phyloP scores from a whole-genome alignment of 2,113 vertebrate species.

The Eidolon helvum region DNA sequence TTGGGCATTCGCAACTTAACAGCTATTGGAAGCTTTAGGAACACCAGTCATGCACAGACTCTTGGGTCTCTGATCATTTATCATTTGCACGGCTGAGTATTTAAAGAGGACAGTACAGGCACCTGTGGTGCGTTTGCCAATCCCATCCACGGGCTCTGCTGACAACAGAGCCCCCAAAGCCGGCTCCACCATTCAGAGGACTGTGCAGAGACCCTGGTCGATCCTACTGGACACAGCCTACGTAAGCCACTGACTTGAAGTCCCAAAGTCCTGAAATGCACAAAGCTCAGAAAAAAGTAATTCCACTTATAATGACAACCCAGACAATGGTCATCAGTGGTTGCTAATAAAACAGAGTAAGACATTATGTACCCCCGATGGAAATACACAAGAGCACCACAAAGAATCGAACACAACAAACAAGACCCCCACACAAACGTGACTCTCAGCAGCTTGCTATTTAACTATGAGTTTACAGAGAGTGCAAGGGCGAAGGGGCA shows the following conservation, averaged over 20 bases:
- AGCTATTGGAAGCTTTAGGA: not conserved
- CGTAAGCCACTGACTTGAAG: not conserved
- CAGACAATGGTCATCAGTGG: not conserved
- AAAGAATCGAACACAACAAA: not conserved
- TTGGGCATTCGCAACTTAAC: not conserved
- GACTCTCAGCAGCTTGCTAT: not conserved
- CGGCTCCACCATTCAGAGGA: too few relatives aligned
- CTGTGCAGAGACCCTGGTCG: accelerated
- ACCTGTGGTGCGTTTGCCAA: accelerated
- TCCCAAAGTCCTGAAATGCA: not conserved
- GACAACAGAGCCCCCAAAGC: not conserved
- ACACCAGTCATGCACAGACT: not conserved
- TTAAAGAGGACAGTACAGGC: not conserved
- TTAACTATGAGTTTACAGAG: not conserved
- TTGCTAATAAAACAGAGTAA: not conserved
- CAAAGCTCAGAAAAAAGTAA: not conserved
- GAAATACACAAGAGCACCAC: not conserved
- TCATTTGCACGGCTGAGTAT: too few relatives aligned
- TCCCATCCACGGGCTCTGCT: too few relatives aligned
- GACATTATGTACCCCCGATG: accelerated
- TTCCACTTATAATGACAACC: not conserved
- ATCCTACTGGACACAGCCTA: not conserved
- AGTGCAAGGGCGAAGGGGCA: not conserved
- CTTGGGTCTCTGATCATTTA: accelerated
- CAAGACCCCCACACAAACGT: not conserved